Conservation (phyloP, 2,113 vertebrate species). For the Apteryx owenii region DNA sequence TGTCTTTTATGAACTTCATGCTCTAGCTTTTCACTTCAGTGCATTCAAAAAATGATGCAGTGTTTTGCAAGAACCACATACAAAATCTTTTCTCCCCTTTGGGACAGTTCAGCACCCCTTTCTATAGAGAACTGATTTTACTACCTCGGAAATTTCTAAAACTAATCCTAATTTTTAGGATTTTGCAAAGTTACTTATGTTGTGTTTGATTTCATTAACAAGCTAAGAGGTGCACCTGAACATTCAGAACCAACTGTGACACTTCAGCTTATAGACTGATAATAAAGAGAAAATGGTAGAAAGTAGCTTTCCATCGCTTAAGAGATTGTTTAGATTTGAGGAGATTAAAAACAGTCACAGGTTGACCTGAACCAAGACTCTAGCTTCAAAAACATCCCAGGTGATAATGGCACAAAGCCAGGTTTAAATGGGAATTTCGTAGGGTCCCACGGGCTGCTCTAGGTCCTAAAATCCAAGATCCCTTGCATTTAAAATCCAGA, state of each 20-base stretch:
- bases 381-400: not conserved
- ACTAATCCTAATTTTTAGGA: not conserved
- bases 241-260: not conserved
- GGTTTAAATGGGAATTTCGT: not conserved
- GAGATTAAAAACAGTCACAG: conserved; percentile 1
- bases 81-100: not conserved
- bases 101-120: not conserved
- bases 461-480: not conserved
- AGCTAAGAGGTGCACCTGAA: not conserved
- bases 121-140: not conserved
- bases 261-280: not conserved
- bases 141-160: not conserved
- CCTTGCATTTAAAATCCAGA: not conserved
- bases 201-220: conserved; percentile 14
- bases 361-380: not conserved
- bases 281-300: not conserved
- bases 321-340: not conserved
- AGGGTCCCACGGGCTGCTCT: not conserved
- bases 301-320: not conserved
- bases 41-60: not conserved
- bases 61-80: not conserved
- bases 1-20: not conserved
- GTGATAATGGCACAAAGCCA: not conserved
- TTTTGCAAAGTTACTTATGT: not conserved
- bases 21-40: not conserved